Percentiles rank a stretch among this genome's conserved stretches.
phyloP scores from a whole-genome alignment of 2,797 vertebrate genomes.

The Rhabdomys pumilio region DNA sequence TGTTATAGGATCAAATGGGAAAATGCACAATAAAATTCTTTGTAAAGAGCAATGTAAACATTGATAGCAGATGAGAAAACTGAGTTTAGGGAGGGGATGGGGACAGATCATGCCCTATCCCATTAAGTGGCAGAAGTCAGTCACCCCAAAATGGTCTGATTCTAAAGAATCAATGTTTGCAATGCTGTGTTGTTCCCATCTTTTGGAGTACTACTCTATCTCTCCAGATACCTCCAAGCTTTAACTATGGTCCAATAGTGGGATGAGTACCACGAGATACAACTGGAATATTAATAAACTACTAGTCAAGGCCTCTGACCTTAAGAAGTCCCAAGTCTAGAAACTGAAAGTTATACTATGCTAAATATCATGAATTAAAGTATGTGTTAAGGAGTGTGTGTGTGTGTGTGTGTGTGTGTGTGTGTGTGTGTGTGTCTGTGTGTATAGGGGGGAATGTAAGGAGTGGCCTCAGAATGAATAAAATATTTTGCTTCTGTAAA shows the following conservation, averaged over 20 bases:
- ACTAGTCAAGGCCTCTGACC: constrained; percentile 39
- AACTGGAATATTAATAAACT: constrained; percentile 44
- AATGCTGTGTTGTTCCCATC: not conserved
- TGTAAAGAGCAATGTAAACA: constrained; percentile 19
- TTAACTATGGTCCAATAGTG: constrained; percentile 5
- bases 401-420: not conserved
- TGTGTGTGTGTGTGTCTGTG: not conserved
- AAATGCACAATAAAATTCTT: constrained; percentile 42
- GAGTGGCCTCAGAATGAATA: not conserved
- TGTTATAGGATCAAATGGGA: constrained; percentile 54
- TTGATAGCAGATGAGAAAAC: constrained; percentile 18
- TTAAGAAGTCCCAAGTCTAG: constrained; percentile 48
- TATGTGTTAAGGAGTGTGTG: not conserved
- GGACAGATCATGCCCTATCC: not conserved
- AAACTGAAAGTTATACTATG: constrained; percentile 7
- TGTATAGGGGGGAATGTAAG: not conserved
- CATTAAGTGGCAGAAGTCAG: constrained; percentile 38
- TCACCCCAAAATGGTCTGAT: not conserved
- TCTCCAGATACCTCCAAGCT: constrained; percentile 19
- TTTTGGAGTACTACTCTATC: not conserved
- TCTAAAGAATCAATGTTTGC: constrained; percentile 9
- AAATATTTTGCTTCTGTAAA: constrained; percentile 11
- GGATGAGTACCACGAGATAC: not conserved
- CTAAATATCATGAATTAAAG: constrained; percentile 32
- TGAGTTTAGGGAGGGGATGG: not conserved